Evolutionary conservation across 2,797 vertebrate genomes (phyloP).

Genomic region (Xenentodon cancila): DNA sequence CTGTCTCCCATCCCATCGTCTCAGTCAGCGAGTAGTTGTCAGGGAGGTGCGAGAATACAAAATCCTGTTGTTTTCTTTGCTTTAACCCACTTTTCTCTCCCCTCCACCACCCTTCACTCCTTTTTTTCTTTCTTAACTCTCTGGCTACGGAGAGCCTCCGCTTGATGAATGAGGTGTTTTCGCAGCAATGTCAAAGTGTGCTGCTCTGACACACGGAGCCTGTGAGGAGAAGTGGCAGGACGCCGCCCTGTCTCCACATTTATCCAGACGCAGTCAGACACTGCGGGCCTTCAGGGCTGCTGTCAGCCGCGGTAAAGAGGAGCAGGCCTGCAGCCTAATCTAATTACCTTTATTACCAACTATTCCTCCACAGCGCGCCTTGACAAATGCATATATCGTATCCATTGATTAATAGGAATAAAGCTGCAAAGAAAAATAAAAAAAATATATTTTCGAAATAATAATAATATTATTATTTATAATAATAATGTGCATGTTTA

Average conservation of each 20-base stretch:
- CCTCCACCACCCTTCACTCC: not conserved
- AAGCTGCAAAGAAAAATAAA: not conserved
- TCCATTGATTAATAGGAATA: not conserved
- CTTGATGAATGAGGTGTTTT: slow-evolving; percentile 84
- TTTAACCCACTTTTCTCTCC: not conserved
- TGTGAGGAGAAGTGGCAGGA: slow-evolving; percentile 72
- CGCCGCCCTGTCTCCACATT: slow-evolving; percentile 76
- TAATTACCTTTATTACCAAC: slow-evolving; percentile 31
- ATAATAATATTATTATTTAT: too few species aligned
- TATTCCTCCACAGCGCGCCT: not conserved
- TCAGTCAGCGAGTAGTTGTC: slow-evolving; percentile 46
- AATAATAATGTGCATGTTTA: too few species aligned
- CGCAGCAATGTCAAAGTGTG: slow-evolving; percentile 71
- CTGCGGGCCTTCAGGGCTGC: slow-evolving; percentile 8
- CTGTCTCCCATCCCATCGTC: slow-evolving; percentile 55
- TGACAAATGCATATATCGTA: not conserved
- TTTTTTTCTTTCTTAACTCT: not conserved
- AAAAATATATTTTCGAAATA: too few species aligned
- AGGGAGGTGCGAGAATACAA: slow-evolving; percentile 65
- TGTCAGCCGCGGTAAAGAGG: slow-evolving; percentile 24
- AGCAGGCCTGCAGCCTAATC: slow-evolving; percentile 41
- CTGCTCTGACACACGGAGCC: slow-evolving; percentile 73
- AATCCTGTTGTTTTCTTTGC: slow-evolving; percentile 52
- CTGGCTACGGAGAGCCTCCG: slow-evolving; percentile 26
- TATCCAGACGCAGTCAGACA: slow-evolving; percentile 60